Evolutionary conservation across 2,888 invertebrate species (phyloP).

Genomic region (Ceraclea dissimilis): DNA sequence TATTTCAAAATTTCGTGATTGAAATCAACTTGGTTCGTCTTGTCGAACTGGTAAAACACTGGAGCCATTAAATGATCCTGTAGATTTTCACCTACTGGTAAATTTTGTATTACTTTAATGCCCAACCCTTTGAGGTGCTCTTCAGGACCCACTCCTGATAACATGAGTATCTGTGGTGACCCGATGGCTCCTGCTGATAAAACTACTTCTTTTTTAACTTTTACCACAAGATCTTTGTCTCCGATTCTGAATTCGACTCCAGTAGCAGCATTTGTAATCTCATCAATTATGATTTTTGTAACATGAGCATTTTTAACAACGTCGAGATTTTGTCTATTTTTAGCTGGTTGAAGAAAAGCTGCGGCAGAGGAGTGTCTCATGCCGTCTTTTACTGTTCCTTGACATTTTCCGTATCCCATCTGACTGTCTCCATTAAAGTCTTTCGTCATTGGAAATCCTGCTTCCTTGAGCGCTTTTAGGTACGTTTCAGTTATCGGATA

Average conservation of each 20-base stretch:
- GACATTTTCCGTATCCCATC: slow-evolving; percentile 42
- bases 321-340: slow-evolving; percentile 28
- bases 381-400: slow-evolving; percentile 41
- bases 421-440: slow-evolving; percentile 39
- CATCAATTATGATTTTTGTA: slow-evolving; percentile 35
- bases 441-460: slow-evolving; percentile 36
- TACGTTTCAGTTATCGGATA: slow-evolving; percentile 30
- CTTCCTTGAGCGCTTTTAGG: slow-evolving; percentile 38
- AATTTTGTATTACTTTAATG: slow-evolving; percentile 34
- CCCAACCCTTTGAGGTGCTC: slow-evolving; percentile 32
- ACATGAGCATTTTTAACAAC: slow-evolving; percentile 36
- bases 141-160: slow-evolving; percentile 43
- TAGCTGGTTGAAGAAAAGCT: slow-evolving; percentile 41
- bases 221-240: slow-evolving; percentile 8
- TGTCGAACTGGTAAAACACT: slow-evolving; percentile 27
- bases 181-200: slow-evolving; percentile 41
- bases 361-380: slow-evolving; percentile 44
- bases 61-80: slow-evolving; percentile 45
- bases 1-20: slow-evolving; percentile 4
- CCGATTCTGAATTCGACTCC: slow-evolving; percentile 34
- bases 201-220: slow-evolving; percentile 39
- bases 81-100: slow-evolving; percentile 41
- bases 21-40: slow-evolving; percentile 28
- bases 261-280: slow-evolving; percentile 29
- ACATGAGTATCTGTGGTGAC: slow-evolving; percentile 41